Evolutionary conservation across 2,113 vertebrate genomes (phyloP).

Genomic region (Agapornis roseicollis): DNA sequence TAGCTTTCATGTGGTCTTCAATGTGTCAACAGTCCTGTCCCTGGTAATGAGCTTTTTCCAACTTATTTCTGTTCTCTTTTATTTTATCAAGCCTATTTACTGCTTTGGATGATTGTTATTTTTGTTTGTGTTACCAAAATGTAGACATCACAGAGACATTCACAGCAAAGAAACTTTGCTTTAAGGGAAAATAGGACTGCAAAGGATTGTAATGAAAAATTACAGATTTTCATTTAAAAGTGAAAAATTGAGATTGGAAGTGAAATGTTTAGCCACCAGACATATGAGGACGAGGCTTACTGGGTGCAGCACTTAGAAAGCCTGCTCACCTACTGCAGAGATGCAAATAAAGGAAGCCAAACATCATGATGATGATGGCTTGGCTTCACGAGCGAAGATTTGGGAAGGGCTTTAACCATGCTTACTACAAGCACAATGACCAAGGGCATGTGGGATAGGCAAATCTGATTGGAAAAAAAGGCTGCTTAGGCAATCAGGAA

Average conservation of each 20-base stretch:
- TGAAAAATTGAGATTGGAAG: neutral
- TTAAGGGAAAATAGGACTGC: neutral
- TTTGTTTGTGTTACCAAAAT: neutral
- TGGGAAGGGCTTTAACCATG: no score
- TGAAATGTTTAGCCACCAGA: neutral
- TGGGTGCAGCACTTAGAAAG: neutral
- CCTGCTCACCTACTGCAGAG: neutral
- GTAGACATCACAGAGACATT: neutral
- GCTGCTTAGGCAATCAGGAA: no score
- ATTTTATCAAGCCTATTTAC: neutral
- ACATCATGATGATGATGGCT: neutral
- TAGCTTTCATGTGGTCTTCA: neutral
- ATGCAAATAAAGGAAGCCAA: neutral
- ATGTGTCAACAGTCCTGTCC: neutral
- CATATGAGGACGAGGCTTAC: neutral
- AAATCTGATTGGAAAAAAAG: no score
- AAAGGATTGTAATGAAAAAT: neutral
- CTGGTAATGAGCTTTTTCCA: neutral
- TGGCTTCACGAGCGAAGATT: no score
- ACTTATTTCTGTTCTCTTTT: neutral
- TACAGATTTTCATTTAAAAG: neutral
- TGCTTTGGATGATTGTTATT: neutral
- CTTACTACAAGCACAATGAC: no score
- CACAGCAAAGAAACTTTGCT: neutral
- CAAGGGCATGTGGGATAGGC: no score